These are phyloP conservation scores for Synergus laeviventris DNA, from an alignment of 2,888 invertebrate genomes.

Conservation along the genomic window DNA sequence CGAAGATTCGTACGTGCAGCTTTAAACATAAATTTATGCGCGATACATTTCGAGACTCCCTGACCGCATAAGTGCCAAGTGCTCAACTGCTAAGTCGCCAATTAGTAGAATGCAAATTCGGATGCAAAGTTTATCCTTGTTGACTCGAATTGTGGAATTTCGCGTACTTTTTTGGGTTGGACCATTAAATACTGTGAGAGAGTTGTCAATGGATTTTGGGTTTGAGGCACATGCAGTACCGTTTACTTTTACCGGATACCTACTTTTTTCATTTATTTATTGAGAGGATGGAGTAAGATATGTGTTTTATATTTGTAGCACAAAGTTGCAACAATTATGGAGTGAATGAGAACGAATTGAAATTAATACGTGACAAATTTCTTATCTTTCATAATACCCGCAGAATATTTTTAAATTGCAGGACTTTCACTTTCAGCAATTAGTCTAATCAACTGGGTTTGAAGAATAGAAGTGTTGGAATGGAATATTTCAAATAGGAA, in stretches of 20 bases:
- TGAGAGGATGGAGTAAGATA: background rate
- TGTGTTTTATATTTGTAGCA: background rate
- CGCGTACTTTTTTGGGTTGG: background rate
- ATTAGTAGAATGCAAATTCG: constrained; percentile 12
- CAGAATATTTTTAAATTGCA: background rate
- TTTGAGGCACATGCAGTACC: constrained; percentile 7
- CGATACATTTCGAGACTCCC: background rate
- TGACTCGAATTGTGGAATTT: background rate
- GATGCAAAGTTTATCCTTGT: background rate
- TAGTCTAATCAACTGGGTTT: background rate
- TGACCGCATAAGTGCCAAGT: background rate
- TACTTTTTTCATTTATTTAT: background rate
- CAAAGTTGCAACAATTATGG: background rate
- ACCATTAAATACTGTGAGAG: constrained; percentile 16
- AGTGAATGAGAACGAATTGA: background rate
- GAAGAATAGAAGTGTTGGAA: background rate
- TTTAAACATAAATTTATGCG: background rate
- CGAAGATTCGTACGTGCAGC: background rate
- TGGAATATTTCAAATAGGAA: background rate
- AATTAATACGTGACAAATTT: background rate
- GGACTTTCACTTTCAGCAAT: background rate
- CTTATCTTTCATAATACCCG: too few relatives aligned
- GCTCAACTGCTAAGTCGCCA: background rate
- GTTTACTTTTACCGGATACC: background rate
- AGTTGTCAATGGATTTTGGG: background rate